A percentile compares a stretch with the other conserved stretches of the same genome.
Conservation (phyloP, 2,797 vertebrate genomes). For the Rousettus madagascariensis region DNA sequence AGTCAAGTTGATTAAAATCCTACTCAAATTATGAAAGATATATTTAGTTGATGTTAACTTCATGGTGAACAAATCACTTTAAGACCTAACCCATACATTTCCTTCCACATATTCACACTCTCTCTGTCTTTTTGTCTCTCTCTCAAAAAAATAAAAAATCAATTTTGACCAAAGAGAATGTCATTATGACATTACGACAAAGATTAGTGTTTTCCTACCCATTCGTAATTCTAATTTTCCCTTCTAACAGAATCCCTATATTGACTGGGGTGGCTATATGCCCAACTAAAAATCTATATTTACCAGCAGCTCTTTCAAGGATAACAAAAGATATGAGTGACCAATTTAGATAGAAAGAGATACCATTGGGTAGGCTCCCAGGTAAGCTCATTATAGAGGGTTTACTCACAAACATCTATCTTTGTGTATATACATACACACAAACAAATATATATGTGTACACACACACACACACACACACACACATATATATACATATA, state of each 20-base stretch:
- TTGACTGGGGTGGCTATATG: neutral
- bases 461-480: too few relatives aligned
- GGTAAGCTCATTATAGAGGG: neutral
- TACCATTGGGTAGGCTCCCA: neutral
- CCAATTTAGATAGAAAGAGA: neutral
- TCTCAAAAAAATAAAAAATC: neutral
- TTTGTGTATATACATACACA: neutral
- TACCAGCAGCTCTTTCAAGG: constrained; percentile 12
- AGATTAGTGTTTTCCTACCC: neutral
- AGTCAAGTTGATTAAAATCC: constrained; percentile 39
- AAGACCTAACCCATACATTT: neutral
- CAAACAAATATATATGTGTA: too few relatives aligned
- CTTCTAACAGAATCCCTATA: neutral
- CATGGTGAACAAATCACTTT: constrained; percentile 18
- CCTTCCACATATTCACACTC: neutral
- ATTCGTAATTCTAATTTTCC: neutral
- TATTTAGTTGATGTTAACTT: neutral
- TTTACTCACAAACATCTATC: neutral
- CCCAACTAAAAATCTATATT: neutral
- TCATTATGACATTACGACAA: neutral
- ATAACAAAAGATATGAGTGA: neutral
- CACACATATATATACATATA: too few relatives aligned
- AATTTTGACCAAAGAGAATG: too few relatives aligned
- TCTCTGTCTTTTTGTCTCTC: neutral
- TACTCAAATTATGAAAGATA: constrained; percentile 10